phyloP scores from a whole-genome alignment of 2,113 vertebrate species.

The Lophura nycthemera region DNA sequence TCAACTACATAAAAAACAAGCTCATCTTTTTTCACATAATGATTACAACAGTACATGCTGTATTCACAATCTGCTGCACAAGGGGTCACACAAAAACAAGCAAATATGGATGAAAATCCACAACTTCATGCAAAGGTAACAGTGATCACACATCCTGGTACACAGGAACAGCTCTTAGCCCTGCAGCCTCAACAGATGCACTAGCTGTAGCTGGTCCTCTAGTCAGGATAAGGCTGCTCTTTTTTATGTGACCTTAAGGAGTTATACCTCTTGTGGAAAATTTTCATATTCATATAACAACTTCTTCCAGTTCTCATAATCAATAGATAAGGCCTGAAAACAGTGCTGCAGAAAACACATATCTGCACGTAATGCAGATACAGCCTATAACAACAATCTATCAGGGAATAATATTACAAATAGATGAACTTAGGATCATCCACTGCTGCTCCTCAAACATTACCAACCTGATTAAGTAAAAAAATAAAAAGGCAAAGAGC shows the following conservation, averaged over 20 bases:
- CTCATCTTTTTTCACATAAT: neutral
- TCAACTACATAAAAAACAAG: neutral
- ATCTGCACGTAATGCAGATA: neutral
- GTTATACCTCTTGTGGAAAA: neutral
- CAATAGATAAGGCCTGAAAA: neutral
- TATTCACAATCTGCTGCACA: neutral
- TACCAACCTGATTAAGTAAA: neutral
- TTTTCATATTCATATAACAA: neutral
- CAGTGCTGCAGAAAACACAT: neutral
- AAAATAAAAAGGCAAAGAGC: neutral
- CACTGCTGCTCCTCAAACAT: neutral
- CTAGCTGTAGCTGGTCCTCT: neutral
- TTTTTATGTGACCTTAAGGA: neutral
- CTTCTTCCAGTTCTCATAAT: neutral
- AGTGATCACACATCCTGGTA: fast-evolving
- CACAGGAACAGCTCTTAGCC: neutral
- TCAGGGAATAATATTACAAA: neutral
- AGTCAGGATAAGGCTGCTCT: neutral
- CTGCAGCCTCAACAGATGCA: neutral
- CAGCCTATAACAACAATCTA: neutral
- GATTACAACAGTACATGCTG: fast-evolving
- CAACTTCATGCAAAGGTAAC: neutral
- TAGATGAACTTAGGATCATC: neutral
- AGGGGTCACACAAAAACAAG: neutral
- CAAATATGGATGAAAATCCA: neutral